phyloP scores from a whole-genome alignment of 2,888 invertebrate genomes.

The Kuschelorhynchus macadamiae region DNA sequence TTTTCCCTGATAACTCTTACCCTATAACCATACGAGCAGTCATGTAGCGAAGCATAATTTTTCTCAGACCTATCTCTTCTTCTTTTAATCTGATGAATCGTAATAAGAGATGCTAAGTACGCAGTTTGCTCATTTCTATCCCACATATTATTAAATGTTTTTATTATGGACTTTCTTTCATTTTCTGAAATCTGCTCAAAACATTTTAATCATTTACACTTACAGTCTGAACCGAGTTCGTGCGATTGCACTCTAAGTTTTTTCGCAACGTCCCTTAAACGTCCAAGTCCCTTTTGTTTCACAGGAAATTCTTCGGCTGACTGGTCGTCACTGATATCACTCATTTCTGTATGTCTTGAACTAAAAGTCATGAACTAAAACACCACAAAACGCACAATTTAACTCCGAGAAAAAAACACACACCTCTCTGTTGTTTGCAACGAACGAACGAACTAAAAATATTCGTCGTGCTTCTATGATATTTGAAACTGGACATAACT shows the following conservation, averaged over 20 bases:
- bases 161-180: neutral
- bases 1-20: slow-evolving; percentile 1
- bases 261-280: slow-evolving; percentile 3
- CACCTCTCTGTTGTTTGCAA: no score
- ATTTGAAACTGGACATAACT: neutral
- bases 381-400: neutral
- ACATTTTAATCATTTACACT: neutral
- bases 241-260: slow-evolving; percentile 10
- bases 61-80: slow-evolving; percentile 12
- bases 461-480: no score
- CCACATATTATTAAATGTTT: neutral
- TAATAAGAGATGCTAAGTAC: slow-evolving; percentile 12
- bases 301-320: neutral
- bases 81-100: slow-evolving; percentile 11
- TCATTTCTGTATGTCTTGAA: no score
- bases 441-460: no score
- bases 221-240: neutral
- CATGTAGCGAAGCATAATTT: slow-evolving; percentile 19
- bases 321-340: no score
- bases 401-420: no score
- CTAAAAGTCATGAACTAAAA: no score
- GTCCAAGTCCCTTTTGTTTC: neutral
- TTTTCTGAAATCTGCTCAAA: neutral
- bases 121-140: slow-evolving; percentile 19
- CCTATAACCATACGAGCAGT: slow-evolving; percentile 6